Evolutionary conservation across 2,113 vertebrate species (phyloP), one percentile per base, ranked within the genome.

Genomic region (Ginglymostoma cirratum): DNA sequence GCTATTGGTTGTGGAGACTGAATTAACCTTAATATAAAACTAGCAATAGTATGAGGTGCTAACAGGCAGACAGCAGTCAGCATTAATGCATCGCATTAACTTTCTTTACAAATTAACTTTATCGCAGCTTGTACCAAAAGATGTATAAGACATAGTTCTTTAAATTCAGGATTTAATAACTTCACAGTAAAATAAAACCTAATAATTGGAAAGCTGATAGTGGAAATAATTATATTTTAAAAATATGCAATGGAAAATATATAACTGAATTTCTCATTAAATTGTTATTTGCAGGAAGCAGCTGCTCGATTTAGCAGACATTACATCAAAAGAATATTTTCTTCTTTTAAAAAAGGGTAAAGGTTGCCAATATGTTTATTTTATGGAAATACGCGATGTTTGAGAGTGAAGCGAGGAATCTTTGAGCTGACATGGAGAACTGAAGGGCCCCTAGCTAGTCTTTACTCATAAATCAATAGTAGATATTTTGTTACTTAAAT

Each of bases 141-240:
- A 52, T 89, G 30, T 89, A 55, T 3, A 89, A 55, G 27, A 52
- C 8, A 52, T 2, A 30, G 27, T 55, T 55, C 23, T 89, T 52
- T 55, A 21, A 83, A 83, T 30, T 89, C 86, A 89, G 86, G 52
- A 89, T 89, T 55, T 30, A 55, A 89, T 89, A 89, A 89, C 48
- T 30, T 55, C 86, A 55, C 10, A 27, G 86, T 30, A 30, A 55
- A 48, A 85, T 48, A 48, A 89, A 55, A 42, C 21, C 19, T 17
- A 30, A 80, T 80, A 86, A 89, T 89, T 10, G 24, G 30, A 52
- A 89, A 89, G 23, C 45, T 55, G 48, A 8, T 10, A 30, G 48
- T 14, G 30, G 86, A 89, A 89, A 89, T 52, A 89, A 55, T 14
- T 30, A 27, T 27, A 24, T 30, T 61, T 52, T 27, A 55, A 89